Evolutionary conservation across 1,140 invertebrate genomes (phyloP).

Genomic region (Ceratina calcarata): DNA sequence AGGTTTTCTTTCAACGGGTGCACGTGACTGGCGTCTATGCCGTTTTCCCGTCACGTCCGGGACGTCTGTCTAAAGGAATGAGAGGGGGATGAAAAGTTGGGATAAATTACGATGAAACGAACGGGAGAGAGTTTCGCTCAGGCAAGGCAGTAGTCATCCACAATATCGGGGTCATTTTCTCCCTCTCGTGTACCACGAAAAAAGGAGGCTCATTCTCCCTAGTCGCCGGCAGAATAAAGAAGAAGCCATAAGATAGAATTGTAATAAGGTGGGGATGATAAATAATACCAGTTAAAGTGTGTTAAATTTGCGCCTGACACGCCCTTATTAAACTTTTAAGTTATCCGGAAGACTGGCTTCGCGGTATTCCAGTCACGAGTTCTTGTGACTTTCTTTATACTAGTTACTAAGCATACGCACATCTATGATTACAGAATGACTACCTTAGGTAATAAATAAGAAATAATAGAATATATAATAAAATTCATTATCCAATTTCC

Average conservation of each 20-base stretch:
- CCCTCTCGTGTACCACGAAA: background rate
- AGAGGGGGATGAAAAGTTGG: conserved; percentile 54
- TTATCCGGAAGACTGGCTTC: background rate
- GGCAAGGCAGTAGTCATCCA: conserved; percentile 26
- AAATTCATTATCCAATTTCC: too few species aligned
- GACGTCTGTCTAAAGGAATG: conserved; percentile 57
- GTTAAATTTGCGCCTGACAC: conserved; percentile 15
- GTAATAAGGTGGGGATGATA: conserved; percentile 24
- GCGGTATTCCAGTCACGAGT: background rate
- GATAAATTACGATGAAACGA: conserved; percentile 60
- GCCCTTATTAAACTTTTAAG: conserved; percentile 20
- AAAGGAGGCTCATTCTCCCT: background rate
- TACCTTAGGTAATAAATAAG: too few species aligned
- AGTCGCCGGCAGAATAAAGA: background rate
- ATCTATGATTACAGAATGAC: too few species aligned
- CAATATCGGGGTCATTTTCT: conserved; percentile 14
- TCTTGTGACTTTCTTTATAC: background rate
- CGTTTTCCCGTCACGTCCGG: conserved; percentile 59
- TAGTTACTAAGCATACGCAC: too few species aligned
- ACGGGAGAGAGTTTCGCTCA: conserved; percentile 34
- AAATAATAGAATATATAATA: too few species aligned
- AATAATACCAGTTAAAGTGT: conserved; percentile 16
- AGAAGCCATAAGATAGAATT: background rate
- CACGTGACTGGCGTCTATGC: conserved; percentile 45
- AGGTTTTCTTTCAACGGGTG: conserved; percentile 50